Base-by-base conservation (phyloP, 2,888 invertebrate genomes). In the Eristalis pertinax region DNA sequence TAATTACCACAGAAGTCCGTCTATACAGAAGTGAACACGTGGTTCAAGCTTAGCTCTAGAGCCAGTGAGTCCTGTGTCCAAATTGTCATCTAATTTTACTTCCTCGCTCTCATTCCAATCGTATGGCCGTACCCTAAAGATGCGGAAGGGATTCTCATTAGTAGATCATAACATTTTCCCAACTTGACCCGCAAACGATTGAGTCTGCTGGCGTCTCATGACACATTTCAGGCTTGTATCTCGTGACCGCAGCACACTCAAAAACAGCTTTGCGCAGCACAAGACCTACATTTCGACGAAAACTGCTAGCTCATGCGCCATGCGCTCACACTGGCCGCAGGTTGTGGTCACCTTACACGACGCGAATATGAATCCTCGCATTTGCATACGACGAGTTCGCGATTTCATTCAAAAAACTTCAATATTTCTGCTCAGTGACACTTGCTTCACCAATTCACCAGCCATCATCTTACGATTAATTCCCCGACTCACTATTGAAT, bases 401-500 rank as follows among this genome's bases (percentile, higher is more conserved):
- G 50, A 19, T 50, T 50, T 50, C 50, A 50, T 50, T 50, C 50
- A 50, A 50, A 50, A n/a, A 50, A 38, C 38, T 38, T 38, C 35
- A 50, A 19, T 7, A 4, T 5, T 19, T n/a, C n/a, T 7, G 35
- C 35, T 19, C 19, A 50, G n/a, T 50, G 50, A 19, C 26, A 26
- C 50, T 50, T 50, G 19, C 50, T 50, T 50, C 19, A 19, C 19
- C 19, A 19, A 50, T 50, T 50, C 50, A 5, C 50, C 19, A 19
- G 19, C 50, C 19, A 50, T 19, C 19, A 50, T 19, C n/a, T 19
- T 7, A 7, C 43, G 43, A 43, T 43, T 43, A n/a, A n/a, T 43
- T 43, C 50, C 19, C 50, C 50, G 50, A 8, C 19, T 50, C 19
- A 38, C 70, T 78, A 65, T 79, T 65, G 43, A 72, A 72, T 79